Evolutionary conservation across 2,888 invertebrate species (phyloP).

Genomic region (Morinoia aosen): DNA sequence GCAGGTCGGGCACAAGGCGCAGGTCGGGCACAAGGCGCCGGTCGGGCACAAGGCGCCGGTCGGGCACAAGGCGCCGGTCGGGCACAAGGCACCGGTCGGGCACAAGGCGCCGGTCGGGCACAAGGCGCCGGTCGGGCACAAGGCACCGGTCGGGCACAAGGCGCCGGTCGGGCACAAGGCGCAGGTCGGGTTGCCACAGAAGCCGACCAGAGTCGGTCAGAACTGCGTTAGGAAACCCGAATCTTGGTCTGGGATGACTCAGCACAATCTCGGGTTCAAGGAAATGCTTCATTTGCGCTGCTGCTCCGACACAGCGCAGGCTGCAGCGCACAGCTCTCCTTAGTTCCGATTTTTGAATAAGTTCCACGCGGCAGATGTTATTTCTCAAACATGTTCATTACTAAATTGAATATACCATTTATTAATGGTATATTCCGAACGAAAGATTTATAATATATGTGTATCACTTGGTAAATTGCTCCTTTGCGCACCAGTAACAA

Average conservation of each 20-base stretch:
- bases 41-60: neutral
- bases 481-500: no score
- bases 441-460: no score
- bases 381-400: no score
- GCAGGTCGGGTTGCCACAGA: neutral
- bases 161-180: neutral
- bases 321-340: neutral
- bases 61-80: neutral
- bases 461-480: no score
- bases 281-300: neutral
- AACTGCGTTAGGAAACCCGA: neutral
- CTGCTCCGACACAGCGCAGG: neutral
- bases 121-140: neutral
- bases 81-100: neutral
- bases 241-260: neutral
- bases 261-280: neutral
- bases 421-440: no score
- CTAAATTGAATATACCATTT: no score
- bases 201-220: neutral
- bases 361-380: neutral
- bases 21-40: neutral
- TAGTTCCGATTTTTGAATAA: neutral
- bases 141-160: neutral
- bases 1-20: neutral
- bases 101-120: neutral